phyloP scores from a whole-genome alignment of 2,797 vertebrate species.

The Megalops cyprinoides region DNA sequence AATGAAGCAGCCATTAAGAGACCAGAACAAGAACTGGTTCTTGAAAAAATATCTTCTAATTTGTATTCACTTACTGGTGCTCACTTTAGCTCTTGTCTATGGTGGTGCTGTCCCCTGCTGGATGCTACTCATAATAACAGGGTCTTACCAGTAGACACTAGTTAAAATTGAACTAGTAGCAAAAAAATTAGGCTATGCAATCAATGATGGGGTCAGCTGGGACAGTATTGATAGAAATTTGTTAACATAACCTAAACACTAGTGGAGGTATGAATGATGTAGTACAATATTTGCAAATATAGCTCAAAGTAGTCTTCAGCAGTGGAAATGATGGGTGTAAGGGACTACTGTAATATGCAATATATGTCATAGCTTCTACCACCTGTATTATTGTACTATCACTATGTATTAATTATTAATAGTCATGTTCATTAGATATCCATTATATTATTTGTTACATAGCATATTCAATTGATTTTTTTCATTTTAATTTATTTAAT shows the following conservation, averaged over 20 bases:
- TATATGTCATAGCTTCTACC: not conserved
- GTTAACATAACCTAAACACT: not conserved
- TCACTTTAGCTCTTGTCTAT: constrained; percentile 1
- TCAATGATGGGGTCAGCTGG: not conserved
- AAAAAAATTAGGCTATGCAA: not conserved
- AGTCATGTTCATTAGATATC: too few relatives aligned
- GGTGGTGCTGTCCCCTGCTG: constrained; percentile 38
- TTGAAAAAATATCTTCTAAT: not conserved
- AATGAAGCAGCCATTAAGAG: not conserved
- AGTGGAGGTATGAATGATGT: not conserved
- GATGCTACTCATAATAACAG: constrained; percentile 1
- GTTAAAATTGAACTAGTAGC: not conserved
- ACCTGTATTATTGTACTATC: not conserved
- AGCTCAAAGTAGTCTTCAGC: too few relatives aligned
- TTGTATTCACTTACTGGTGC: not conserved
- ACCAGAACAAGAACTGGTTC: constrained; percentile 8
- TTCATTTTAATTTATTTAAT: too few relatives aligned
- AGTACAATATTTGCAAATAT: not conserved
- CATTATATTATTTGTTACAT: too few relatives aligned
- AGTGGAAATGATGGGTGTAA: too few relatives aligned
- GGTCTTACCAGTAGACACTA: not conserved
- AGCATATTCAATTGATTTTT: too few relatives aligned
- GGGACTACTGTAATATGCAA: too few relatives aligned
- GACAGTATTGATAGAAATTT: not conserved
- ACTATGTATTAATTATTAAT: too few relatives aligned